Conservation (phyloP, 1,140 invertebrate species). For the Hetaerina americana region DNA sequence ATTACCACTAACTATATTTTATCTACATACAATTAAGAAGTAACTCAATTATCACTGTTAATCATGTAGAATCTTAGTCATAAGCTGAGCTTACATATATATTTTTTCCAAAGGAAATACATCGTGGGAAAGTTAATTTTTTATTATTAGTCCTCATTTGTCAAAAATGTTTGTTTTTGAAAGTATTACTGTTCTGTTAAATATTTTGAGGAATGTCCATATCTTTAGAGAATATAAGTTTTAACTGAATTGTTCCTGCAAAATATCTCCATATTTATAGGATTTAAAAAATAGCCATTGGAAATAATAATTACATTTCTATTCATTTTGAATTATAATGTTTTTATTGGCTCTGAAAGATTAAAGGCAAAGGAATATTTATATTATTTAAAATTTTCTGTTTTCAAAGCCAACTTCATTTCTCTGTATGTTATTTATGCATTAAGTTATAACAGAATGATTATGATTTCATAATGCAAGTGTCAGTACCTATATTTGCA, state of each 20-base stretch:
- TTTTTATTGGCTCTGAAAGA: too few relatives aligned
- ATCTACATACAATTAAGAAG: background rate
- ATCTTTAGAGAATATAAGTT: background rate
- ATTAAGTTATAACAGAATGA: too few relatives aligned
- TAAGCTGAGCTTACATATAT: background rate
- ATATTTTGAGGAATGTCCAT: background rate
- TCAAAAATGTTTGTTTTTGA: background rate
- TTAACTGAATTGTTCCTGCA: background rate
- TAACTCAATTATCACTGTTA: background rate
- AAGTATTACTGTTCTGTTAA: background rate
- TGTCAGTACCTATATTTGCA: too few relatives aligned
- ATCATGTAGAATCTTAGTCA: background rate
- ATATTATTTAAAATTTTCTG: too few relatives aligned
- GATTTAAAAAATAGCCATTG: too few relatives aligned
- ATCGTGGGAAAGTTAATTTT: background rate
- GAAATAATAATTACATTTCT: too few relatives aligned
- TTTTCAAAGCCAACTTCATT: too few relatives aligned
- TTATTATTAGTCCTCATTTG: background rate
- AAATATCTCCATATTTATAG: background rate
- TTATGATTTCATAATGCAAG: too few relatives aligned
- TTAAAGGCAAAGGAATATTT: too few relatives aligned
- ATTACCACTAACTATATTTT: constrained; percentile 1
- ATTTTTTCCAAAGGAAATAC: background rate
- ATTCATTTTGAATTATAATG: too few relatives aligned
- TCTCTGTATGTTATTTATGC: too few relatives aligned